Conservation (phyloP, 1,140 invertebrate species). For the Brachionus plicatilis region DNA sequence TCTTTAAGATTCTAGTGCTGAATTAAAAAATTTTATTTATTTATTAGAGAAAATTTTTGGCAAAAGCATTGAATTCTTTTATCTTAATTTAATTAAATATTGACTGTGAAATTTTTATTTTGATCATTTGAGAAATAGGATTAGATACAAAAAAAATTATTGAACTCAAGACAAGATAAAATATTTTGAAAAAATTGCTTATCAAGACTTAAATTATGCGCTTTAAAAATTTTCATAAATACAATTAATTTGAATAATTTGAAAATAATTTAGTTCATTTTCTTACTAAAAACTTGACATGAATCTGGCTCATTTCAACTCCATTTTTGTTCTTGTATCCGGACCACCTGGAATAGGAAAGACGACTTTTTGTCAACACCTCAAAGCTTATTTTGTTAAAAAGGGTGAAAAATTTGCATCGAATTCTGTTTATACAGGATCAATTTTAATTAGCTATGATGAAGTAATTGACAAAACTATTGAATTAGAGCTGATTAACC, state of each 20-base stretch:
- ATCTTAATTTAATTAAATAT: no score
- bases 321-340: background rate
- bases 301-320: background rate
- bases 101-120: no score
- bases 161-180: no score
- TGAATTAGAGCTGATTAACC: slow-evolving; percentile 17
- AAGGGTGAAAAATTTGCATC: background rate
- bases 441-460: slow-evolving; percentile 11
- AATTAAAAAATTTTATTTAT: no score
- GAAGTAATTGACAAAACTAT: background rate
- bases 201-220: background rate
- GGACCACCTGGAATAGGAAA: slow-evolving; percentile 22
- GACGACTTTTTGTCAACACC: background rate
- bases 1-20: no score
- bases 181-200: background rate
- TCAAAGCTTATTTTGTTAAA: background rate
- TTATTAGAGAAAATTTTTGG: no score
- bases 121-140: no score
- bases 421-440: background rate
- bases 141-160: no score
- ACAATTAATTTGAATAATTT: background rate
- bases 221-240: background rate
- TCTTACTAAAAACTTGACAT: background rate
- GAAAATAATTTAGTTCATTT: background rate
- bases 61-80: no score